Base-by-base conservation (phyloP, 2,797 vertebrate genomes). In the Peromyscus melanophrys region DNA sequence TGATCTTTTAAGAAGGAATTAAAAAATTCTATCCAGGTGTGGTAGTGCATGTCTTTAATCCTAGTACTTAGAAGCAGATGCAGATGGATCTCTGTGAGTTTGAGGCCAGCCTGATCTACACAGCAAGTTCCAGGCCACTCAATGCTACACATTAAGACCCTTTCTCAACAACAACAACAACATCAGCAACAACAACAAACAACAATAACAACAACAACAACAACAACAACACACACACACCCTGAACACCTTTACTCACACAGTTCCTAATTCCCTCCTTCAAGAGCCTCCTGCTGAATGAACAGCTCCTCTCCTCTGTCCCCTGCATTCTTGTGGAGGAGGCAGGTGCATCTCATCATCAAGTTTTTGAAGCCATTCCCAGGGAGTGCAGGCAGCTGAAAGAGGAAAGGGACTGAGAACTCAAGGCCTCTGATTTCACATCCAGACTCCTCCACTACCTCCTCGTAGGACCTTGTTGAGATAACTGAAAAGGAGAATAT, bases 401-500 rank as follows among this genome's bases (percentile, higher is more conserved):
- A 49, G 59, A n/a, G 7, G 19, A 6, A 25, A 2, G 7, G 25
- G 0, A 59, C 40, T 49, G 65, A 23, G 19, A 81, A 61, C 17
- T 16, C 34, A 52, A 77, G 63, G 67, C 27, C 21, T 9, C 61
- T 67, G 67, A 19, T 49, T 19, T 81, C 12, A 9, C 1, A n/a
- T 63, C 25, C n/a, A 31, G 25, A 9, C 23, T 85, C 46, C 23
- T 85, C 67, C 1, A 23, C 2, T 19, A 40, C 11, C 73, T 82
- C 21, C 43, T 85, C 7, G 37, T 3, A 87, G 65, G 52, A 65
- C 6, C 1, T 4, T 19, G 34, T 31, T 77, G 46, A 55, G n/a
- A 63, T 27, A 77, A 77, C 31, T 89, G 40, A 90, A 78, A 95
- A 77, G 76, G 65, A 83, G 84, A 59, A 27, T 85, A 85, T 84